Percentiles rank a stretch among this genome's conserved stretches.
These are phyloP conservation scores for Cossypha niveicapilla DNA, from an alignment of 2,797 vertebrate genomes.

Conservation along the genomic window DNA sequence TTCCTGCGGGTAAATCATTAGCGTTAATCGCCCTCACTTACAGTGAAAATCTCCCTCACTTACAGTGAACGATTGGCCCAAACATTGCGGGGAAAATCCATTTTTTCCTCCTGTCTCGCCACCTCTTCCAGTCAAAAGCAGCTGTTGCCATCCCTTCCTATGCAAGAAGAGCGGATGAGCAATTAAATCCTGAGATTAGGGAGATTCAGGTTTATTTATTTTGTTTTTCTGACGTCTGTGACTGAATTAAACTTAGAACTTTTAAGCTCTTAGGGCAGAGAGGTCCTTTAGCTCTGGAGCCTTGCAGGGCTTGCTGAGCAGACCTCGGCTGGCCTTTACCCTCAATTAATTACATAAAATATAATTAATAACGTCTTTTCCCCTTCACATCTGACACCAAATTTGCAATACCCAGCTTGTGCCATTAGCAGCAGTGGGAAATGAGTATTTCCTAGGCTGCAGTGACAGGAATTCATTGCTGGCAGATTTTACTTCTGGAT, in stretches of 20 bases:
- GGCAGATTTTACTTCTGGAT: not conserved
- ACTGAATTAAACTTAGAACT: not conserved
- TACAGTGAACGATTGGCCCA: not conserved
- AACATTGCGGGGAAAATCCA: not conserved
- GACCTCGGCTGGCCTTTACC: not conserved
- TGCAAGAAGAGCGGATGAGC: not conserved
- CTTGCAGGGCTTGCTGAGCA: not conserved
- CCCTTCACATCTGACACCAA: not conserved
- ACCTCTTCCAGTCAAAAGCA: not conserved
- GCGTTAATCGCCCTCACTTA: not conserved
- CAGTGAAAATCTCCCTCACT: not conserved
- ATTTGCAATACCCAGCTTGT: not conserved
- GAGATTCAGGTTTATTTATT: not conserved
- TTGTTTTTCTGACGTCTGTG: not conserved
- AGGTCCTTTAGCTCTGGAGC: not conserved
- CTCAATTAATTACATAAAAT: not conserved
- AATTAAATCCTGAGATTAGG: not conserved
- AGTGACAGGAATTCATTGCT: not conserved
- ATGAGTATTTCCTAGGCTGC: not conserved
- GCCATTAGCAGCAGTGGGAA: not conserved
- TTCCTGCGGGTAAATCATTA: not conserved
- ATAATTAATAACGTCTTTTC: not conserved
- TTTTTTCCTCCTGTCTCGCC: not conserved
- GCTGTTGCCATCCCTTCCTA: accelerated
- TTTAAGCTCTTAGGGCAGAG: not conserved